phyloP scores from a whole-genome alignment of 2,888 invertebrate species.

The Pachydiplax longipennis region DNA sequence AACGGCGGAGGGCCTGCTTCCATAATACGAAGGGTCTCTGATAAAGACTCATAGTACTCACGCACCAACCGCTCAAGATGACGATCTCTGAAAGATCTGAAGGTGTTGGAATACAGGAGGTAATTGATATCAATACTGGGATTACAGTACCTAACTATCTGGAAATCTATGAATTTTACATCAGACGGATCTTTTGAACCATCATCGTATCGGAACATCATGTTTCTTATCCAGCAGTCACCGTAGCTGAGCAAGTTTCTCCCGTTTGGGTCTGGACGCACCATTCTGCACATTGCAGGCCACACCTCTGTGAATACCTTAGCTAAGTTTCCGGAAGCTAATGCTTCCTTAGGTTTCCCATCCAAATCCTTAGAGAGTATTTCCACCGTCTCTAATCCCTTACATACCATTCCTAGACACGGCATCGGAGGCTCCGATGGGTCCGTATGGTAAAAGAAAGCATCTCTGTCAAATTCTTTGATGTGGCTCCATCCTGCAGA shows the following conservation, averaged over 20 bases:
- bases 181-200: background rate
- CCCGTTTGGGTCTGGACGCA: background rate
- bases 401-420: background rate
- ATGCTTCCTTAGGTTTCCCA: background rate
- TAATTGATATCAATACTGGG: background rate
- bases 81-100: background rate
- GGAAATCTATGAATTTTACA: conserved; percentile 24
- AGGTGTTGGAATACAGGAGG: conserved; percentile 18
- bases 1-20: background rate
- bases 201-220: conserved; percentile 4
- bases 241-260: background rate
- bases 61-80: background rate
- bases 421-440: background rate
- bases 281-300: background rate
- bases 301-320: background rate
- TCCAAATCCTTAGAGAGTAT: background rate
- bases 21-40: background rate
- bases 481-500: background rate
- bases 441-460: background rate
- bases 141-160: conserved; percentile 4
- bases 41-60: background rate
- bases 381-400: background rate
- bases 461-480: background rate
- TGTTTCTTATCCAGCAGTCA: background rate
- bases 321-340: background rate